phyloP scores from a whole-genome alignment of 1,140 invertebrate genomes.

The Dreissena polymorpha region DNA sequence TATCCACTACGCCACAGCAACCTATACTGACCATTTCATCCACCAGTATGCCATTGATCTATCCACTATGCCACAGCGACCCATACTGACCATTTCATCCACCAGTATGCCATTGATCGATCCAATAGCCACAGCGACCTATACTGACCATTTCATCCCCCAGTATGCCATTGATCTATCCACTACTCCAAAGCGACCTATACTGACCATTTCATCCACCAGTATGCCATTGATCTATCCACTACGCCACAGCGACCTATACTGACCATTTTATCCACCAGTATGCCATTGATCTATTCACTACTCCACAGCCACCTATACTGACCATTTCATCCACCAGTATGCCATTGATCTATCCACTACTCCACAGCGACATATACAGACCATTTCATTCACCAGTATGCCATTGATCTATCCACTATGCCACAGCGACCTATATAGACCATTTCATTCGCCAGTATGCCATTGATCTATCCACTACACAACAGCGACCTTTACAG shows the following conservation, averaged over 20 bases:
- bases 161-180: no score
- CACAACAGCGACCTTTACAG: neutral
- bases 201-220: neutral
- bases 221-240: no score
- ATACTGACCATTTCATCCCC: neutral
- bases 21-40: neutral
- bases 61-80: neutral
- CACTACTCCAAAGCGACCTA: neutral
- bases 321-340: neutral
- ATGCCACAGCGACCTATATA: no score
- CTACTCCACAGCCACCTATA: no score
- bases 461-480: constrained; percentile 86
- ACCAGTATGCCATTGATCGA: no score
- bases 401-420: no score
- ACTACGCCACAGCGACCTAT: neutral
- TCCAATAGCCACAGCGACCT: neutral
- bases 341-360: no score
- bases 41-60: no score
- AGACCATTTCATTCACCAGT: neutral
- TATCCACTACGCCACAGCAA: no score
- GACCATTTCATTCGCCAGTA: constrained; percentile 94
- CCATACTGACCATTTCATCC: neutral
- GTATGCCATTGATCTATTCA: no score
- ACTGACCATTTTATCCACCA: neutral
- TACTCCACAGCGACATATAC: neutral